These are phyloP conservation scores for Psix sp. DNA, from an alignment of 1,140 invertebrate species.

Conservation along the genomic window DNA sequence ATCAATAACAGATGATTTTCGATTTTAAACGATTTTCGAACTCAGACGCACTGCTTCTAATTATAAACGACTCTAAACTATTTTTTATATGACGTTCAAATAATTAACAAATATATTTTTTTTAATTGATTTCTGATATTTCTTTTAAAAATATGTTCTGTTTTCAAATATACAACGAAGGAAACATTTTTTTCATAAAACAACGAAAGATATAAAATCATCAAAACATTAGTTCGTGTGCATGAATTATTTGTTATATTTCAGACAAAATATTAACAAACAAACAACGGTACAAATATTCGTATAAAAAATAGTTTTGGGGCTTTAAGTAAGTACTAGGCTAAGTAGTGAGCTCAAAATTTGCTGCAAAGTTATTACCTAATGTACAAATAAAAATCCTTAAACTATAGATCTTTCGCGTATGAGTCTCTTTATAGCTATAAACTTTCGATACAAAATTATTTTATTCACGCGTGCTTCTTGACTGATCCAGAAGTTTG, in stretches of 20 bases:
- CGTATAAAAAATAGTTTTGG: constrained; percentile 30
- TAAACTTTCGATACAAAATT: constrained; percentile 28
- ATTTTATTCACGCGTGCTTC: constrained; percentile 9
- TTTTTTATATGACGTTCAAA: background rate
- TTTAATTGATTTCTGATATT: background rate
- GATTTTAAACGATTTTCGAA: constrained; percentile 15
- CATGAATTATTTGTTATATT: background rate
- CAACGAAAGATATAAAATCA: too few species aligned
- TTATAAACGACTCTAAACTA: background rate
- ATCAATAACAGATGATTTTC: background rate
- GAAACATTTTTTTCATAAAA: background rate
- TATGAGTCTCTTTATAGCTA: constrained; percentile 17
- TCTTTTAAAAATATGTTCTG: background rate
- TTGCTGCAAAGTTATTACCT: constrained; percentile 23
- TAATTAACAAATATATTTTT: too few species aligned
- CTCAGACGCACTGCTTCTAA: constrained; percentile 21
- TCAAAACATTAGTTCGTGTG: too few species aligned
- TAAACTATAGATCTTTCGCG: constrained; percentile 8
- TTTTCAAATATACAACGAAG: background rate
- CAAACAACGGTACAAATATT: too few species aligned
- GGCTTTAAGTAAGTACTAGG: constrained; percentile 17
- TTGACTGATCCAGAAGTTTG: constrained; percentile 20
- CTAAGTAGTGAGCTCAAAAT: constrained; percentile 37
- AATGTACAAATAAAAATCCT: constrained; percentile 32
- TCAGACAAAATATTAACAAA: too few species aligned